These are phyloP conservation scores for Nesidiocoris tenuis DNA, from an alignment of 2,888 invertebrate genomes.

Conservation along the genomic window DNA sequence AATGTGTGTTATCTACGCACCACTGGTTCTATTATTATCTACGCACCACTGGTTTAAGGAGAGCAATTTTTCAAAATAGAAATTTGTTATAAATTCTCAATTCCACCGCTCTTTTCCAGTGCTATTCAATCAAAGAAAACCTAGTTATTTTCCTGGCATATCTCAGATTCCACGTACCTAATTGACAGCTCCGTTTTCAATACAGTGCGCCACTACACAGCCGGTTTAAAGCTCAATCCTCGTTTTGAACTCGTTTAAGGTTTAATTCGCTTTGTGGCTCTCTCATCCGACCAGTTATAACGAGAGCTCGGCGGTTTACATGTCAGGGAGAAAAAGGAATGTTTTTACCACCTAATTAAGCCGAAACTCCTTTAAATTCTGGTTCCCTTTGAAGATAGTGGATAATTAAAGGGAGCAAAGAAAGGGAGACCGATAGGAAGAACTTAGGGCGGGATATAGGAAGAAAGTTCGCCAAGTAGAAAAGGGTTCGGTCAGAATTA, in stretches of 20 bases:
- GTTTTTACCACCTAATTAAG: slow-evolving; percentile 34
- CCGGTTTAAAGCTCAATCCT: too few relatives aligned
- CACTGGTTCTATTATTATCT: too few relatives aligned
- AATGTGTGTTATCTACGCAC: too few relatives aligned
- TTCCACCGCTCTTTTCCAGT: too few relatives aligned
- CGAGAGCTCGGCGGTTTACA: neutral
- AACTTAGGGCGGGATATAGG: slow-evolving; percentile 23
- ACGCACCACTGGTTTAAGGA: too few relatives aligned
- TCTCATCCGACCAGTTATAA: neutral
- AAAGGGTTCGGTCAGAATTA: slow-evolving; percentile 35
- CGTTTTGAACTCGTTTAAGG: neutral
- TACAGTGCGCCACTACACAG: too few relatives aligned
- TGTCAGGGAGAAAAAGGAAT: slow-evolving; percentile 11
- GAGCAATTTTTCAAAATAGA: too few relatives aligned
- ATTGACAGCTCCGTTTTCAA: too few relatives aligned
- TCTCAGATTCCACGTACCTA: too few relatives aligned
- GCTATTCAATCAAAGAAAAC: too few relatives aligned
- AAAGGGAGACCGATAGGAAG: neutral
- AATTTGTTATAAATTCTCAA: too few relatives aligned
- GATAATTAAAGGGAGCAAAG: slow-evolving; percentile 34
- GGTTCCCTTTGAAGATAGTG: slow-evolving; percentile 29
- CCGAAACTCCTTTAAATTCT: slow-evolving; percentile 24
- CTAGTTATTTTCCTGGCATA: too few relatives aligned
- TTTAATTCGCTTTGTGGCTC: neutral
- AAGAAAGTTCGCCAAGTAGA: slow-evolving; percentile 32